These are phyloP conservation scores for Onychorhynchus coronatus DNA, from an alignment of 2,113 vertebrate genomes.

Conservation along the genomic window DNA sequence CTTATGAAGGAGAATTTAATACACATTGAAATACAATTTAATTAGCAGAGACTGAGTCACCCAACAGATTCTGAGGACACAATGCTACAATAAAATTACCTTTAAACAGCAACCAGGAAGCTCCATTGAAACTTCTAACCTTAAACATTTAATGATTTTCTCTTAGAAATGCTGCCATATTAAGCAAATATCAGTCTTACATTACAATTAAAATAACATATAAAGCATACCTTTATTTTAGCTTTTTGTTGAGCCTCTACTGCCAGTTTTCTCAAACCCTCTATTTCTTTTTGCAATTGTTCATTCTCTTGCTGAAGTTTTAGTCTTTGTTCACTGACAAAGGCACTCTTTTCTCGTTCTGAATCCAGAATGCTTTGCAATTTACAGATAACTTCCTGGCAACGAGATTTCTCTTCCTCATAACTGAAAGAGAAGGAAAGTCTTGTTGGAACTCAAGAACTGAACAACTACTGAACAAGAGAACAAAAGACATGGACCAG, in stretches of 20 bases:
- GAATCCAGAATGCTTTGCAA: constrained; percentile 81
- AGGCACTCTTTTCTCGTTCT: constrained; percentile 79
- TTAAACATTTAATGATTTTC: neutral
- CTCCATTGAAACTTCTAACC: neutral
- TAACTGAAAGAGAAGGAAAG: constrained; percentile 70
- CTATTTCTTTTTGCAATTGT: constrained; percentile 82
- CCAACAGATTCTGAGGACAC: neutral
- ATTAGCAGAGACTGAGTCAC: neutral
- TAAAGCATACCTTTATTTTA: constrained; percentile 82
- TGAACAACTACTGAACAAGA: neutral
- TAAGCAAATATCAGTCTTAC: neutral
- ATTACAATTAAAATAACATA: neutral
- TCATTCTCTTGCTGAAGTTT: constrained; percentile 89
- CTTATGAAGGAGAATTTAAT: neutral
- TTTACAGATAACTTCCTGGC: constrained; percentile 82
- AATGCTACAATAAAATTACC: neutral
- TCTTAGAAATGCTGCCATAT: neutral
- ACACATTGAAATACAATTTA: neutral
- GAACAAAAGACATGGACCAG: neutral
- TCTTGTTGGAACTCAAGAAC: neutral
- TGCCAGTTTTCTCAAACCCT: constrained; percentile 79
- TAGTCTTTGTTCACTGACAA: constrained; percentile 88
- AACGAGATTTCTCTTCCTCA: constrained; percentile 85
- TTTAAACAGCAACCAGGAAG: neutral
- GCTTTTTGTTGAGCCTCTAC: constrained; percentile 81